These are phyloP conservation scores for Argyrosomus japonicus DNA, from an alignment of 2,113 vertebrate genomes.

Conservation along the genomic window DNA sequence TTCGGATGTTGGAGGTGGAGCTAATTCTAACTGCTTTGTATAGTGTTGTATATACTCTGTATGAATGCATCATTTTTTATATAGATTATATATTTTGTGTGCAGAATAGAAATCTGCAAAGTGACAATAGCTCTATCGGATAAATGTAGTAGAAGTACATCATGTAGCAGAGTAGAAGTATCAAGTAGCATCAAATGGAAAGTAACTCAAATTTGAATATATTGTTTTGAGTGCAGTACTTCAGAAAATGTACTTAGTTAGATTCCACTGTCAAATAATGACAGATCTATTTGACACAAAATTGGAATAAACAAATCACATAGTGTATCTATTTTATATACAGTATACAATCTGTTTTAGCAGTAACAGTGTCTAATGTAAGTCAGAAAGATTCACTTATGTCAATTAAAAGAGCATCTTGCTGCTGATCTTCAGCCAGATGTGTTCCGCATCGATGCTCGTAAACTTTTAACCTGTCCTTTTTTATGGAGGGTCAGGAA, in stretches of 20 bases:
- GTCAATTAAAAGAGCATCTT: constrained; percentile 1
- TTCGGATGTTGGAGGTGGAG: background rate
- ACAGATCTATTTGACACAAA: background rate
- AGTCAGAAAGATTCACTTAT: background rate
- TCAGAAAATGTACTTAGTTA: background rate
- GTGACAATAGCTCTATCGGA: background rate
- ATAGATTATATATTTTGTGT: background rate
- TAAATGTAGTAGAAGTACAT: background rate
- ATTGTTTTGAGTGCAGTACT: background rate
- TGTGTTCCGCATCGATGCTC: constrained; percentile 62
- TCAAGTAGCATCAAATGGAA: background rate
- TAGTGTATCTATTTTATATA: background rate
- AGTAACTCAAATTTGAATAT: background rate
- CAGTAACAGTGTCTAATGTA: background rate
- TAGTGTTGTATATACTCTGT: background rate
- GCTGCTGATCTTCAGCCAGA: constrained; percentile 17
- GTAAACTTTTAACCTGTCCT: constrained; percentile 77
- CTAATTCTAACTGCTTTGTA: background rate
- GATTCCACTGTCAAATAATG: background rate
- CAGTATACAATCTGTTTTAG: background rate
- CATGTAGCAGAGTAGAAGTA: background rate
- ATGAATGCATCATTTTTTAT: background rate
- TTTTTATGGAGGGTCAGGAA: constrained; percentile 69
- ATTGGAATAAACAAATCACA: background rate
- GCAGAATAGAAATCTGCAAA: background rate